Percentiles rank a stretch among this genome's conserved stretches.
These are phyloP conservation scores for Andrena marginata DNA, from an alignment of 2,888 invertebrate species.

Conservation along the genomic window DNA sequence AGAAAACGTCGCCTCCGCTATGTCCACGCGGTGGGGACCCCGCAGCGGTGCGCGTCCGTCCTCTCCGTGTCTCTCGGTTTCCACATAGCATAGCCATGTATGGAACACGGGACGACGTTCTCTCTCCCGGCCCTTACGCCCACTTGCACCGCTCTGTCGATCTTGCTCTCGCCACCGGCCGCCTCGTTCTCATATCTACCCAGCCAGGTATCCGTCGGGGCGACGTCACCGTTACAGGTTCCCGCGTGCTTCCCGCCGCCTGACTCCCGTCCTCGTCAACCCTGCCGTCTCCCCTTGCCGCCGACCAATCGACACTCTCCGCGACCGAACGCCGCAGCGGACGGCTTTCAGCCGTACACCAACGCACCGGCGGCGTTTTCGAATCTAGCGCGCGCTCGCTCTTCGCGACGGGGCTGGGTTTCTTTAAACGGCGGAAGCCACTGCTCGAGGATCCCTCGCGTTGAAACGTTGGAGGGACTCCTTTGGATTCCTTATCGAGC, in stretches of 20 bases:
- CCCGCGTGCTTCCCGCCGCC: not conserved
- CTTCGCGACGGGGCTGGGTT: too few species aligned
- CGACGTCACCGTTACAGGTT: slow-evolving; percentile 45
- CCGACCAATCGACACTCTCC: not conserved
- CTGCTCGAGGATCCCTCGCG: too few species aligned
- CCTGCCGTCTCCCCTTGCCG: not conserved
- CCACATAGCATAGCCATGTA: slow-evolving; percentile 85
- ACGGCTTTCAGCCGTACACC: not conserved
- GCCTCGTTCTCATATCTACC: slow-evolving; percentile 49
- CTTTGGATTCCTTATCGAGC: too few species aligned
- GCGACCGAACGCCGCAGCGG: too few species aligned
- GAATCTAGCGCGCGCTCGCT: slow-evolving; percentile 11
- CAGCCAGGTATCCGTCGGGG: slow-evolving; percentile 63
- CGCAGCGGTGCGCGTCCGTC: slow-evolving; percentile 71
- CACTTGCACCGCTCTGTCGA: slow-evolving; percentile 63
- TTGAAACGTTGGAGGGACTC: too few species aligned
- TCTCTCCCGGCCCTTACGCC: slow-evolving; percentile 75
- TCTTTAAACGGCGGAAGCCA: too few species aligned
- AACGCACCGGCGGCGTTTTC: slow-evolving; percentile 21
- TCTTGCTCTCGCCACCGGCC: slow-evolving; percentile 52
- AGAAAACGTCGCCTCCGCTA: slow-evolving; percentile 72
- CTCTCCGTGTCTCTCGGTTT: slow-evolving; percentile 80
- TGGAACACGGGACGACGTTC: slow-evolving; percentile 83
- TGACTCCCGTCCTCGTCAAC: slow-evolving; percentile 23
- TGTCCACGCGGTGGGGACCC: slow-evolving; percentile 75